Evolutionary conservation across 2,888 invertebrate species (phyloP), one percentile per base, ranked within the genome.

Genomic region (Patella pellucida): DNA sequence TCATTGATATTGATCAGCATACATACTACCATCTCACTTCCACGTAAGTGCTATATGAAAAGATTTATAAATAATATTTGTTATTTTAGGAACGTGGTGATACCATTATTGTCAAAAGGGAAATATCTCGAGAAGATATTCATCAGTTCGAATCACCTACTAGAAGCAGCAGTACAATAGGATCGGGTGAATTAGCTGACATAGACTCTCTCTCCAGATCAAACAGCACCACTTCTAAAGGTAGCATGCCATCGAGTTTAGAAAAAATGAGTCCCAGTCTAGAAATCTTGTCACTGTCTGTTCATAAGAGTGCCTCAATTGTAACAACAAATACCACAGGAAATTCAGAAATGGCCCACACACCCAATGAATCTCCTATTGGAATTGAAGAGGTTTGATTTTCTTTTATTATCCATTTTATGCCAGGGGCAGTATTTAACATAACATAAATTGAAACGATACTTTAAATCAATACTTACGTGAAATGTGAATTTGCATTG

Each of bases 111-210:
- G 71, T 72, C 12, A 56, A 23, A 75, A 75, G 67, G 2, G 41
- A 23, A 51, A 56, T 54, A 7, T 70, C 19, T 74, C 80, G 70
- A 41, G 74, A 19, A 56, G 71, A 27, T 52, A 76, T 19, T 68
- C 75, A 52, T 12, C 56, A 41, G 9, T 69, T 71, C 41, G 75
- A 82, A 1, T 86, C 88, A 12, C 86, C 88, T 1, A 85, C 86
- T 27, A 77, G 86, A 50, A 84, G 84, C 68, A 79, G 72, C 11
- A 83, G 83, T 71, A 85, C 88, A 0, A 52, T 87, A 79, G 86
- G 86, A 76, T 85, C 88, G 16, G 86, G 87, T 74, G 87, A 87
- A 80, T 83, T 86, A 70, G 87, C 82, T 19, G 87, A 87, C 72
- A 81, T 87, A 51, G 85, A 84, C 72, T 81, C 82, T 67, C 62